Conservation (phyloP, 2,888 invertebrate genomes). For the Hymenopus coronatus region DNA sequence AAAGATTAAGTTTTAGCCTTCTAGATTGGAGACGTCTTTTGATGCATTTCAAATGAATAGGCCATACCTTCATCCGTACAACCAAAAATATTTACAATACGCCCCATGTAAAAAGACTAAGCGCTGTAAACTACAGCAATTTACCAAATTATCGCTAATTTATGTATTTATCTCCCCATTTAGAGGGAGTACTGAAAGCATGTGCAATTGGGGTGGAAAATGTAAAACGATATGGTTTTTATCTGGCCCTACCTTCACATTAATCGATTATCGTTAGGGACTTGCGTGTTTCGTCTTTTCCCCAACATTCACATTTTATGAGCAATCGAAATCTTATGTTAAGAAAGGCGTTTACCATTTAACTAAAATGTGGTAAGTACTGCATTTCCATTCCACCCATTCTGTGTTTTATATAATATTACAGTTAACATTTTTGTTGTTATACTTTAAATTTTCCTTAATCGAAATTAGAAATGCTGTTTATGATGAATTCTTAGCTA, state of each 20-base stretch:
- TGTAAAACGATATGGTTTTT: neutral
- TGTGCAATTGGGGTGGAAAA: neutral
- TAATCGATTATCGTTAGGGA: neutral
- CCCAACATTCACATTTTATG: neutral
- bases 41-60: no score
- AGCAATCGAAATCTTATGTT: neutral
- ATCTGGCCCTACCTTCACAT: neutral
- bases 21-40: no score
- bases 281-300: neutral
- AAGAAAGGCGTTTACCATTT: neutral
- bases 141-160: neutral
- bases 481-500: no score
- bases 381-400: no score
- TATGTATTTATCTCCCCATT: neutral
- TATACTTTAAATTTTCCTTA: no score
- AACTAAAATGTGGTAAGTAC: no score
- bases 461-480: no score
- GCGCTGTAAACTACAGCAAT: neutral
- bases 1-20: no score
- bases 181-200: neutral
- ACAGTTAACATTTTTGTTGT: no score
- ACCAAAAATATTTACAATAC: no score
- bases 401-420: no score
- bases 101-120: neutral
- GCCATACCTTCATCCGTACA: no score